A percentile compares a stretch with the other conserved stretches of the same genome.
Evolutionary conservation across 2,888 invertebrate species (phyloP).

Genomic region (Ormyrus rosae): DNA sequence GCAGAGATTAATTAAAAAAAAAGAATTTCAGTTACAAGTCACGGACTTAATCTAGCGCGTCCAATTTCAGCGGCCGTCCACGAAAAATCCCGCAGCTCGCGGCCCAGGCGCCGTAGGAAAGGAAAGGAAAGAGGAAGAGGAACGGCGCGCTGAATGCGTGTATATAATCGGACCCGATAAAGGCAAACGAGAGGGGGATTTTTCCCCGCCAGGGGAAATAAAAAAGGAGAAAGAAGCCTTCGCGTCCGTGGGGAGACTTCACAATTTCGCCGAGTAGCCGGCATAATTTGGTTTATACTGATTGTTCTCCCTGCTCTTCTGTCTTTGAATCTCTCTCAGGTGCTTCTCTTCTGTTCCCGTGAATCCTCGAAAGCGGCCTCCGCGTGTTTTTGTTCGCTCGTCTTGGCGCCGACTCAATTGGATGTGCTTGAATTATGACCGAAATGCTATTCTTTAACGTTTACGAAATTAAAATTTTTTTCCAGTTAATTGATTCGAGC

Average conservation of each 20-base stretch:
- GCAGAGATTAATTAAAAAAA: too few relatives aligned
- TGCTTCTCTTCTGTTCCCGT: neutral
- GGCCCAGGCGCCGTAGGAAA: neutral
- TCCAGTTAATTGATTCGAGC: too few relatives aligned
- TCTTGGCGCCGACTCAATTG: neutral
- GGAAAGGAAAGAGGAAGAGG: neutral
- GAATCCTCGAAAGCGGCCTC: too few relatives aligned
- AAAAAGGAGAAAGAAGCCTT: neutral
- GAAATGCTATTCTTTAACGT: neutral
- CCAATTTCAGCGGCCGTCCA: neutral
- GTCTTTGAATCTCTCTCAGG: neutral
- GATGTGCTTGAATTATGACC: neutral
- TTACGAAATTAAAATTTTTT: neutral
- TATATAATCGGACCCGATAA: neutral
- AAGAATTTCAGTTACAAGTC: too few relatives aligned
- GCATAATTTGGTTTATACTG: constrained; percentile 31
- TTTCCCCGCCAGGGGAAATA: neutral
- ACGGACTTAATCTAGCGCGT: too few relatives aligned
- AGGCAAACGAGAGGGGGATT: neutral
- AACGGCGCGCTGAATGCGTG: neutral
- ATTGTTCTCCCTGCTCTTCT: constrained; percentile 9
- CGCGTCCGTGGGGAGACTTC: constrained; percentile 17
- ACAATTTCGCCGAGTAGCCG: too few relatives aligned
- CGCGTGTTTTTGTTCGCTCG: neutral
- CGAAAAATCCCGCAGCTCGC: neutral